A percentile compares a stretch with the other conserved stretches of the same genome.
Conservation (phyloP, 2,888 invertebrate genomes). For the Eupithecia tripunctaria region DNA sequence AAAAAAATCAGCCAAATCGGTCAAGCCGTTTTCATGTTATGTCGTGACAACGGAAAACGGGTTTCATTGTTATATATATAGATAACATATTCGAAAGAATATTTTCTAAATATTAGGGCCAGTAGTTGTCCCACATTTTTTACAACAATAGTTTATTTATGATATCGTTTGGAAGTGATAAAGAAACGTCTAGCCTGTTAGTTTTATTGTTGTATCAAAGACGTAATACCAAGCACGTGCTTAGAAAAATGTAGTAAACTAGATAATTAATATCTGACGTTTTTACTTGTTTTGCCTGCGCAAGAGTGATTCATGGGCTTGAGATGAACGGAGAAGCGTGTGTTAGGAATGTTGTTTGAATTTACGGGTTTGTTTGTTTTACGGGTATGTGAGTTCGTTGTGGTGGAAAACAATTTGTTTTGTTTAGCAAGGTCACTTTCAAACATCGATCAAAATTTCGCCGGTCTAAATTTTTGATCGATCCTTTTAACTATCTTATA, state of each 20-base stretch:
- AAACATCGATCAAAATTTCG: no score
- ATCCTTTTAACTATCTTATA: no score
- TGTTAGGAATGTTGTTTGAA: conserved; percentile 1
- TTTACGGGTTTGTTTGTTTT: conserved; percentile 14
- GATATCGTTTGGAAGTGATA: no score
- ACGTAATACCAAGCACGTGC: not conserved
- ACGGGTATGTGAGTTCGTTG: conserved; percentile 25
- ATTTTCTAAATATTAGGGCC: no score
- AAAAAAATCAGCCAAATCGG: no score
- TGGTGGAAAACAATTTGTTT: not conserved
- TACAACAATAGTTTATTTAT: no score
- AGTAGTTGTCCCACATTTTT: no score
- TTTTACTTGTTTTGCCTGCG: not conserved
- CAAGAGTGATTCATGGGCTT: conserved; percentile 5
- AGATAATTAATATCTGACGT: not conserved
- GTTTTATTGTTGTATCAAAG: not conserved
- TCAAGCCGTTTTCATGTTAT: no score
- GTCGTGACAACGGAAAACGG: no score
- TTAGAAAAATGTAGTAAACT: not conserved
- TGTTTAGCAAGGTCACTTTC: not conserved
- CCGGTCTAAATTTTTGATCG: no score
- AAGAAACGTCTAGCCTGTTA: not conserved
- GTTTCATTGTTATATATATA: no score
- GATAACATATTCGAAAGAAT: no score
- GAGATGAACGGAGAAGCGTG: not conserved